Evolutionary conservation across 2,113 vertebrate genomes (phyloP), one percentile per base, ranked within the genome.

Genomic region (Zosterops lateralis): DNA sequence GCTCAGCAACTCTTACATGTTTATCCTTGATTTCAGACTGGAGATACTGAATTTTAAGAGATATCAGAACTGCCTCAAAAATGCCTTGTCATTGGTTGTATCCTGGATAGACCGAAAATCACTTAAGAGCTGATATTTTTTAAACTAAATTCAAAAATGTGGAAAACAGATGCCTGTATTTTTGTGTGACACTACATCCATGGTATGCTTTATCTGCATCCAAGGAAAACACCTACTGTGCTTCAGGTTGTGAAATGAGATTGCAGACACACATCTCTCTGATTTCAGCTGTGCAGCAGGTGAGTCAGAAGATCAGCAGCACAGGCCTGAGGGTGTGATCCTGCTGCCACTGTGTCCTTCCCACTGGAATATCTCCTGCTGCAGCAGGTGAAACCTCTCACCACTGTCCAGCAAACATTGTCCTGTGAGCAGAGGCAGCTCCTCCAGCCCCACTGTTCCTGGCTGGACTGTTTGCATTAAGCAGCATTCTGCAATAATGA

Each of bases 121-220:
- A 64, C 28, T 29, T 24, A 18, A 57, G 76, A 50, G 1, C 7
- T 18, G 12, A 1, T 17, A 7, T 16, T 70, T 78, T 81, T 53
- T 0, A 24, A 28, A 31, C 24, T 29, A 21, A 17, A 38, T 17
- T 32, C 1, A 29, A 28, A 50, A 60, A 45, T 0, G 1, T 18
- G 24, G 28, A 53, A 84, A 26, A 40, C 40, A 3, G 44, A 38
- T n/a, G 29, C 17, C 57, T 50, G 54, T 47, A 9, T 47, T 75
- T 58, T 36, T 5, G 1, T 0, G 19, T 20, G 85, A 67, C 3
- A 2, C 51, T 50, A 17, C 32, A 28, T 8, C 24, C 21, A 4
- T 17, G 57, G 24, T 13, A 38, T 5, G 28, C 17, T 73, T 73
- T 14, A 22, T 31, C 12, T 29, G n/a, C 22, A 42, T 8, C 66